Evolutionary conservation across 2,113 vertebrate species (phyloP).

Genomic region (Eudorcas thomsonii): DNA sequence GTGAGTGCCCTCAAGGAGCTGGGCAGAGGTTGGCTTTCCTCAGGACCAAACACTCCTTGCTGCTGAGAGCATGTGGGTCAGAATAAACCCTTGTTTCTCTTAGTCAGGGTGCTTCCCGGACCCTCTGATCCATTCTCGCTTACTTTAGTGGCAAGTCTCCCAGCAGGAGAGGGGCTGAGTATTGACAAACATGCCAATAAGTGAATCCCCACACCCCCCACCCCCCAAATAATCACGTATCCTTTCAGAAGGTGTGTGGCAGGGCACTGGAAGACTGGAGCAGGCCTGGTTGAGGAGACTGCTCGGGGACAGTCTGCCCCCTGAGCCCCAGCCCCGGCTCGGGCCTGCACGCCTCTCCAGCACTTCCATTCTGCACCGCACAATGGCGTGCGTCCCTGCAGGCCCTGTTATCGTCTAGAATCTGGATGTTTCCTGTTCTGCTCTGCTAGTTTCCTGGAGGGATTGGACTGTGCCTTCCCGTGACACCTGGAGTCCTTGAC

Average conservation of each 20-base stretch:
- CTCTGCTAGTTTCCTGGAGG: neutral
- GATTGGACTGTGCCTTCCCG: neutral
- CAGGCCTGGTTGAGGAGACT: neutral
- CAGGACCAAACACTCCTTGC: neutral
- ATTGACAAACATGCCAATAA: neutral
- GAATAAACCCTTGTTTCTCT: neutral
- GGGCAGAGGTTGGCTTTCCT: neutral
- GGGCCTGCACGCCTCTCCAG: neutral
- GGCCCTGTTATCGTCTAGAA: neutral
- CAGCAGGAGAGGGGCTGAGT: neutral
- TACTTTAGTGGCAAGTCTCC: neutral
- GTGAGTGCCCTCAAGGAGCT: neutral
- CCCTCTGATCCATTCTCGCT: accelerated
- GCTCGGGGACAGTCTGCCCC: accelerated
- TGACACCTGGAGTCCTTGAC: neutral
- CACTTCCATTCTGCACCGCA: neutral
- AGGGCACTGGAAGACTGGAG: neutral
- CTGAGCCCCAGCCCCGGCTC: neutral
- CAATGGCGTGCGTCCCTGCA: neutral
- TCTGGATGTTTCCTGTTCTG: neutral
- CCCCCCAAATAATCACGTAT: neutral
- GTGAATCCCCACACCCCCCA: neutral
- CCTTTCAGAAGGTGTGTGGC: neutral
- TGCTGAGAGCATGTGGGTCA: too few species aligned
- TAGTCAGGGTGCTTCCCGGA: neutral